Conservation (phyloP, 1,140 invertebrate species). For the Maniola jurtina region DNA sequence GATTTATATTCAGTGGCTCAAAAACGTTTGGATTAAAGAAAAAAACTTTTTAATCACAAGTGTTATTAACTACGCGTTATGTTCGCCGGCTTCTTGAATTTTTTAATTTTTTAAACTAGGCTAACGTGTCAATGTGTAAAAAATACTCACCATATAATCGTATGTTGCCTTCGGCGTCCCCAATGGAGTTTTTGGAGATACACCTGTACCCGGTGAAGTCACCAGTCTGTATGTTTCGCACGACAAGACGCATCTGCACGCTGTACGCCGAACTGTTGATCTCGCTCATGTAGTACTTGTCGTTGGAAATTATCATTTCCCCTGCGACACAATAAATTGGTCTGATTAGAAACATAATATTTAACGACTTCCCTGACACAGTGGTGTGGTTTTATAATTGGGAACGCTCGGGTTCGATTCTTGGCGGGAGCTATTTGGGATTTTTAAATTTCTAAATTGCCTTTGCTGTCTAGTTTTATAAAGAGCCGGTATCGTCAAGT, state of each 20-base stretch:
- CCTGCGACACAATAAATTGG: conserved; percentile 77
- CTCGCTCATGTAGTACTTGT: conserved; percentile 88
- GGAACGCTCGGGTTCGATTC: too few species aligned
- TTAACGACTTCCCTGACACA: too few species aligned
- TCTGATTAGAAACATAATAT: not conserved
- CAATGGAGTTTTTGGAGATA: conserved; percentile 94
- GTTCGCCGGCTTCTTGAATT: not conserved
- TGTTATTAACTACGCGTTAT: too few species aligned
- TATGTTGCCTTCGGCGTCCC: conserved; percentile 92
- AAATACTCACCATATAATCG: conserved; percentile 88
- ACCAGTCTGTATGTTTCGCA: conserved; percentile 85
- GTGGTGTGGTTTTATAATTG: too few species aligned
- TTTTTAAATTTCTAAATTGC: too few species aligned
- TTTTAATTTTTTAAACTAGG: too few species aligned
- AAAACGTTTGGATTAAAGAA: not conserved
- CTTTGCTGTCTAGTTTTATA: too few species aligned
- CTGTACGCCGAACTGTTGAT: conserved; percentile 87
- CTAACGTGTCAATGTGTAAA: too few species aligned
- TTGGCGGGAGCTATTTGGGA: too few species aligned
- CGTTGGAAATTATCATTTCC: conserved; percentile 92
- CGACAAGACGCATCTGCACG: conserved; percentile 88
- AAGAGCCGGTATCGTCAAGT: too few species aligned
- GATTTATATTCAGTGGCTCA: too few species aligned
- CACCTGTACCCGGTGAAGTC: conserved; percentile 95
- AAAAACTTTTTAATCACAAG: too few species aligned